Evolutionary conservation across 2,888 invertebrate species (phyloP).

Genomic region (Embidobia sp.): DNA sequence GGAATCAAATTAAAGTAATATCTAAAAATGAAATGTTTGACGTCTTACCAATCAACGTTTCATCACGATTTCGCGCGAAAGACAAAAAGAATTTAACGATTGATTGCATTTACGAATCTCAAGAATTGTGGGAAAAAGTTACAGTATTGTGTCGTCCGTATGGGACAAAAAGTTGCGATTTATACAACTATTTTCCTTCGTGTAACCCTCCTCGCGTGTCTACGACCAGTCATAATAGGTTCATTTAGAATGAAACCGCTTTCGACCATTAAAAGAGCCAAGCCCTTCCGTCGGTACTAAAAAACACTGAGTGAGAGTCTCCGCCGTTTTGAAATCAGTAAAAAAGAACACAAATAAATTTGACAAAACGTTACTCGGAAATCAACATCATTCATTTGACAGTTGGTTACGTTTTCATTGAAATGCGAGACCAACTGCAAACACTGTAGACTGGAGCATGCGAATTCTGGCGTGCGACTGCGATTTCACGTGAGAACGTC

Average conservation of each 20-base stretch:
- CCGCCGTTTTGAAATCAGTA: slow-evolving; percentile 28
- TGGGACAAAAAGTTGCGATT: slow-evolving; percentile 33
- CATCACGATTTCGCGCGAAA: neutral
- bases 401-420: slow-evolving; percentile 27
- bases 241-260: slow-evolving; percentile 59
- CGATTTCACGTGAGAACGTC: too few relatives aligned
- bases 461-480: too few relatives aligned
- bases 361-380: slow-evolving; percentile 58
- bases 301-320: slow-evolving; percentile 19
- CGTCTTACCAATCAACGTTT: too few relatives aligned
- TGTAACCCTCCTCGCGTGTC: slow-evolving; percentile 48
- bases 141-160: slow-evolving; percentile 1
- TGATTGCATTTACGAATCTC: neutral
- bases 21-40: neutral
- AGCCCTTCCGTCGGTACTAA: slow-evolving; percentile 58
- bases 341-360: slow-evolving; percentile 33
- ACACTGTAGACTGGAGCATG: neutral
- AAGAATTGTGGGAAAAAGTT: slow-evolving; percentile 29
- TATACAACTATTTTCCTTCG: slow-evolving; percentile 38
- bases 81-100: neutral
- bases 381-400: slow-evolving; percentile 41
- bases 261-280: slow-evolving; percentile 58
- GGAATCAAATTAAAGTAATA: too few relatives aligned
- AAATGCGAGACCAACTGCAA: slow-evolving; percentile 20
- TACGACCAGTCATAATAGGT: slow-evolving; percentile 56